Percentiles rank a stretch among this genome's conserved stretches.
Conservation (phyloP, 2,113 vertebrate species). For the Acrocephalus kingi region DNA sequence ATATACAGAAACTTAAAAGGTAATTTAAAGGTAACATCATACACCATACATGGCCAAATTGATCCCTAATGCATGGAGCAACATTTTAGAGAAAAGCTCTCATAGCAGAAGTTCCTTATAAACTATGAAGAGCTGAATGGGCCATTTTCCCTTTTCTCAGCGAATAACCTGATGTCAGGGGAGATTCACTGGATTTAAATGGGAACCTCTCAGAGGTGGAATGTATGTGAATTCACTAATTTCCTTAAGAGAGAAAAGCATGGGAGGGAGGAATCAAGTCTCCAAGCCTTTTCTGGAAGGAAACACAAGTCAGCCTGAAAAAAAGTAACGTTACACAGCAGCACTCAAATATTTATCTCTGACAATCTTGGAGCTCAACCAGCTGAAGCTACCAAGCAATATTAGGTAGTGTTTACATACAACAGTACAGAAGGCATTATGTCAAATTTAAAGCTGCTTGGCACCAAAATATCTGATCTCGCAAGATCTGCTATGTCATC, state of each 20-base stretch:
- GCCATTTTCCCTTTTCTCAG: background rate
- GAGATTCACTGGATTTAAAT: background rate
- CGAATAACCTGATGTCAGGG: background rate
- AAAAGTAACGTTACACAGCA: background rate
- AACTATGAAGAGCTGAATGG: background rate
- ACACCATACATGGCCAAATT: background rate
- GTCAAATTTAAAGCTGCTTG: background rate
- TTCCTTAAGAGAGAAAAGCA: background rate
- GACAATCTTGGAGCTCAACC: slow-evolving; percentile 14
- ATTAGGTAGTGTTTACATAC: slow-evolving; percentile 1
- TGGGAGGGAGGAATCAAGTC: background rate
- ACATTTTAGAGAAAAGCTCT: background rate
- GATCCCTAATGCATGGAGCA: background rate
- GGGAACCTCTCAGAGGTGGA: background rate
- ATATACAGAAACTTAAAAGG: background rate
- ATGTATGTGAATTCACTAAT: background rate
- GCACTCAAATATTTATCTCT: background rate
- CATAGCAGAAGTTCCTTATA: background rate
- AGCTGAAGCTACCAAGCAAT: slow-evolving; percentile 1
- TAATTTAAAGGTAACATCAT: background rate
- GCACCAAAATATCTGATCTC: background rate
- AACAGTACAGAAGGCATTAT: background rate
- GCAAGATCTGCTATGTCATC: background rate
- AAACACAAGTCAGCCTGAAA: background rate
- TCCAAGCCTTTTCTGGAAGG: background rate